Percentiles rank a stretch among this genome's conserved stretches.
Evolutionary conservation across 2,888 invertebrate species (phyloP).

Genomic region (Eilema caniola): DNA sequence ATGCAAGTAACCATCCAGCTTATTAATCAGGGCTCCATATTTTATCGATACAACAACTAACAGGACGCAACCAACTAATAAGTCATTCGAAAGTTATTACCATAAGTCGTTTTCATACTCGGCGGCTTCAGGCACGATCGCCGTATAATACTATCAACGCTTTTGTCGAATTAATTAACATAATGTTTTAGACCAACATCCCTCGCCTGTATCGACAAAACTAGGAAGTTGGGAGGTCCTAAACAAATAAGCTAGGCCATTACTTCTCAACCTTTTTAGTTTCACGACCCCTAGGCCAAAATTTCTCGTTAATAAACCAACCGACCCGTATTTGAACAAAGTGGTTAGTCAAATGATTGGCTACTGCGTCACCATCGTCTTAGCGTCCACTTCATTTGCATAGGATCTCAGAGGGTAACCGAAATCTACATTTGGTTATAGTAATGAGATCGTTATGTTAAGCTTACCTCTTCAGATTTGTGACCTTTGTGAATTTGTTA

Average conservation of each 20-base stretch:
- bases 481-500: neutral
- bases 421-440: neutral
- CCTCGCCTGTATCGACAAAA: conserved; percentile 28
- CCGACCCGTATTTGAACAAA: conserved; percentile 9
- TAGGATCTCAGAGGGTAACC: neutral
- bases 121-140: neutral
- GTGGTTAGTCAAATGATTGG: conserved; percentile 9
- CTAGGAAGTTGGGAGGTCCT: conserved; percentile 44
- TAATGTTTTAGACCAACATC: conserved; percentile 43
- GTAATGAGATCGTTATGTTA: conserved; percentile 12
- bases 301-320: neutral
- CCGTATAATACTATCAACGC: conserved; percentile 30
- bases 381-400: conserved; percentile 9
- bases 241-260: conserved; percentile 41
- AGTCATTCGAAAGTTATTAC: neutral
- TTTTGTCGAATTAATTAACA: conserved; percentile 43
- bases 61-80: neutral
- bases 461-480: neutral
- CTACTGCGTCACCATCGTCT: neutral
- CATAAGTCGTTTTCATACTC: conserved; percentile 1
- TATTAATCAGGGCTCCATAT: neutral
- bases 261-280: conserved; percentile 22
- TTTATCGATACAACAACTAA: neutral
- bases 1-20: neutral
- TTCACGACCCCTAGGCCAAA: conserved; percentile 1